Percentiles rank a stretch among this genome's conserved stretches.
These are phyloP conservation scores for Bombus polaris DNA, from an alignment of 1,140 invertebrate species.

Conservation along the genomic window DNA sequence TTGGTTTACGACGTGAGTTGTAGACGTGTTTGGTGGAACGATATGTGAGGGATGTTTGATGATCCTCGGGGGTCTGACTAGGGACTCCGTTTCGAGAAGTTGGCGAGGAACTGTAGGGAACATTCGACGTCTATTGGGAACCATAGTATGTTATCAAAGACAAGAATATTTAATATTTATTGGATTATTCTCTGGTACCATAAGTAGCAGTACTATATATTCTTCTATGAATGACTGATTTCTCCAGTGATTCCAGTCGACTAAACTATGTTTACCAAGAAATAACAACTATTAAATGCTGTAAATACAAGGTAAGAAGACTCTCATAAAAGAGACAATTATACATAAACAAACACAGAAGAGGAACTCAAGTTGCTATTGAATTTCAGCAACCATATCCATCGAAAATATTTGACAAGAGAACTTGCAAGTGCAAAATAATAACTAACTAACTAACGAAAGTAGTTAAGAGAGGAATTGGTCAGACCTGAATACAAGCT, in stretches of 20 bases:
- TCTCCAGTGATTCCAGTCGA: neutral
- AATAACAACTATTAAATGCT: neutral
- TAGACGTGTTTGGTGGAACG: neutral
- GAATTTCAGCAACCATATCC: neutral
- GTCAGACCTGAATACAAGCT: too few relatives aligned
- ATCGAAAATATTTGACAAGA: neutral
- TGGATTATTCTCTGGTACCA: neutral
- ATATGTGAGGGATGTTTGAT: neutral
- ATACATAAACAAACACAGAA: neutral
- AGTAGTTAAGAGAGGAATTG: too few relatives aligned
- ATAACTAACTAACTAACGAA: too few relatives aligned
- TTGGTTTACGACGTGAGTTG: neutral
- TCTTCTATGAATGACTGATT: neutral
- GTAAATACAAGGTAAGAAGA: neutral
- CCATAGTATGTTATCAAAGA: neutral
- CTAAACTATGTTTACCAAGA: neutral
- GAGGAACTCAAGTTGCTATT: neutral
- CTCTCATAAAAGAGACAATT: neutral
- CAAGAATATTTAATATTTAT: neutral
- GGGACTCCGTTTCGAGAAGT: neutral
- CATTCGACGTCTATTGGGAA: neutral
- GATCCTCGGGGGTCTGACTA: neutral
- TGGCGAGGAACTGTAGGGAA: neutral
- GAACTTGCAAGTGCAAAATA: neutral
- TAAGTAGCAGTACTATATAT: neutral